phyloP scores from a whole-genome alignment of 2,888 invertebrate species.

The Hydrotaea diabolus region DNA sequence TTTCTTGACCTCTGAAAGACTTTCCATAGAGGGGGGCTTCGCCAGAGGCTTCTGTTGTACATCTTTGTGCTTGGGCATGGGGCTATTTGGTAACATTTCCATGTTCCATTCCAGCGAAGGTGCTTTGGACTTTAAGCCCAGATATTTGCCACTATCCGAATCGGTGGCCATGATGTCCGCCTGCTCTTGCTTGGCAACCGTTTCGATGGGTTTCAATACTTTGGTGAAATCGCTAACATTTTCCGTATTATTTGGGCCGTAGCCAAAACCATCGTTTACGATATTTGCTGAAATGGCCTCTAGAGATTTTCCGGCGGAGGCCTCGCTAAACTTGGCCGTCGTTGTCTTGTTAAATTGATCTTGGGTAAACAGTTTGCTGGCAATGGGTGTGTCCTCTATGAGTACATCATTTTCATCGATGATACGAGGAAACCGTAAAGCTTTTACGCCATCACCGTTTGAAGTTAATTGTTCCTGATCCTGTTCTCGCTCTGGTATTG shows the following conservation, averaged over 20 bases:
- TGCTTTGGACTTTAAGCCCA: constrained; percentile 18
- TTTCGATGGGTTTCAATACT: constrained; percentile 50
- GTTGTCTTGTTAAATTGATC: neutral
- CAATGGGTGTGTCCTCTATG: constrained; percentile 51
- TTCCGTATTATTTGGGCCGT: constrained; percentile 41
- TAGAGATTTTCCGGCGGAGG: neutral
- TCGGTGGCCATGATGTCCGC: neutral
- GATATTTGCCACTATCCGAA: neutral
- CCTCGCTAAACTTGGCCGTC: neutral
- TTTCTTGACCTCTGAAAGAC: constrained; percentile 71
- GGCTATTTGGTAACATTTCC: constrained; percentile 64
- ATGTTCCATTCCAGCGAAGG: constrained; percentile 58
- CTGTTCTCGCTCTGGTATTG: neutral
- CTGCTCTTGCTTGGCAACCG: neutral
- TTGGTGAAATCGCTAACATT: constrained; percentile 62
- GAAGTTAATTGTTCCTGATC: neutral
- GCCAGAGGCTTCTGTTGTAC: constrained; percentile 28
- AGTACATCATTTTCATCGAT: constrained; percentile 69
- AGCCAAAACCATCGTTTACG: constrained; percentile 50
- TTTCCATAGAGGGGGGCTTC: constrained; percentile 33
- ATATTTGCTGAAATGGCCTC: constrained; percentile 32
- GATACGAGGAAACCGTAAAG: constrained; percentile 72
- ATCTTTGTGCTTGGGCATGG: constrained; percentile 54
- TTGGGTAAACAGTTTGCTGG: constrained; percentile 51
- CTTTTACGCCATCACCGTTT: constrained; percentile 12